Evolutionary conservation across 1,140 invertebrate genomes (phyloP), one percentile per base, ranked within the genome.

Genomic region (Cotesia chilonis): DNA sequence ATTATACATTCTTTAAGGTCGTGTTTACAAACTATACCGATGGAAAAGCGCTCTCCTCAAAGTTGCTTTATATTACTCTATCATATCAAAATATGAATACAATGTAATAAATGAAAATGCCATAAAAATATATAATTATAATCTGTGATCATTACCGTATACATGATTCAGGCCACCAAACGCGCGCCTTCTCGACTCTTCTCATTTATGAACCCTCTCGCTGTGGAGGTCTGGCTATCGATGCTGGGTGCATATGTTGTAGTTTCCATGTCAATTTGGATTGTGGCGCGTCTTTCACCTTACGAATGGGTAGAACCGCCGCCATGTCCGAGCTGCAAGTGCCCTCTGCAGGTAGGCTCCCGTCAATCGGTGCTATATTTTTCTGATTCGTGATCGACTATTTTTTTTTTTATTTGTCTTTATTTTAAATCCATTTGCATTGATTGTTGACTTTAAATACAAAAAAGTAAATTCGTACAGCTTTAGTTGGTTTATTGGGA

Each of bases 131-230:
- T 28, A 28, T 28, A 28, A 28, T 28, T 28, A 28, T 28, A 28
- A 28, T 28, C 1, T 28, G 28, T 28, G 28, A 28, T 28, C 28
- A 28, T 28, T 28, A 73, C 76, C 68, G 70, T 76, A 70, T 74
- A 70, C 77, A 57, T 86, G 83, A 83, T 83, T 78, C 79, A 90
- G 89, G 88, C 90, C 3, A 89, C 90, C 54, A 83, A 84, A 52
- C 86, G 89, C 74, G 89, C 89, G 78, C 87, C 90, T n/a, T 89
- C 89, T 37, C 87, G 89, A 54, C 83, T 92, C 54, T 93, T 93
- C 85, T 91, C 90, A 37, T 93, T 93, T 84, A 88, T 93, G 83
- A 90, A 90, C 75, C 92, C 92, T 1, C 84, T 93, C n/a, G 91
- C 91, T 10, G 86, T 90, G 66, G 90, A 92, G 80, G 91, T 93